Evolutionary conservation across 2,888 invertebrate genomes (phyloP).

Genomic region (Alloscopus bannaensis): DNA sequence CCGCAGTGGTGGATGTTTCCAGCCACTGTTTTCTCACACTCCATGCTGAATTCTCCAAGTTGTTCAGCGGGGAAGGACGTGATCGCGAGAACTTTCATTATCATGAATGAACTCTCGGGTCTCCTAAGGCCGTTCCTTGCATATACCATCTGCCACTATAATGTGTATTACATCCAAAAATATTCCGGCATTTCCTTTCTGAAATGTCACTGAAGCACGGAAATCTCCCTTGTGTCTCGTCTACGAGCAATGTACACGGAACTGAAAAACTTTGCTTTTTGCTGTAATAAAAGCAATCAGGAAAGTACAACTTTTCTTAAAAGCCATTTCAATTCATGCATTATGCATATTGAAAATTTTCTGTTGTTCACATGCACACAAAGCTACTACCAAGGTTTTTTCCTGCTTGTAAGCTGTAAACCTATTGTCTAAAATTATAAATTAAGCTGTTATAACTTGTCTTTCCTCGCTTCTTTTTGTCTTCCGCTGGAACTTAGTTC

Average conservation of each 20-base stretch:
- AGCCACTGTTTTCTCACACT: no score
- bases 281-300: not conserved
- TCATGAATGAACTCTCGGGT: no score
- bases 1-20: no score
- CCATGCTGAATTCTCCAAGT: no score
- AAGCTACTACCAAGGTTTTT: not conserved
- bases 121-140: no score
- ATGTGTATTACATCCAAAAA: no score
- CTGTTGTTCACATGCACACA: not conserved
- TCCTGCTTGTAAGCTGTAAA: not conserved
- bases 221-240: no score
- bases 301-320: not conserved
- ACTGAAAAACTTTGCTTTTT: not conserved
- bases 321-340: not conserved
- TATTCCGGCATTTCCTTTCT: no score
- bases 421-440: not conserved
- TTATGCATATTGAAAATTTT: not conserved
- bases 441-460: not conserved
- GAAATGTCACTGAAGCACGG: slow-evolving; percentile 36
- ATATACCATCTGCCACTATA: no score
- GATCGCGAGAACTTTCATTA: no score
- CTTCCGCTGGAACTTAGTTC: no score
- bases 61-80: no score
- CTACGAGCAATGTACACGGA: not conserved
- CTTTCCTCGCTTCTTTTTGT: not conserved